Evolutionary conservation across 2,797 vertebrate species (phyloP), one percentile per base, ranked within the genome.

Genomic region (Artibeus jamaicensis): DNA sequence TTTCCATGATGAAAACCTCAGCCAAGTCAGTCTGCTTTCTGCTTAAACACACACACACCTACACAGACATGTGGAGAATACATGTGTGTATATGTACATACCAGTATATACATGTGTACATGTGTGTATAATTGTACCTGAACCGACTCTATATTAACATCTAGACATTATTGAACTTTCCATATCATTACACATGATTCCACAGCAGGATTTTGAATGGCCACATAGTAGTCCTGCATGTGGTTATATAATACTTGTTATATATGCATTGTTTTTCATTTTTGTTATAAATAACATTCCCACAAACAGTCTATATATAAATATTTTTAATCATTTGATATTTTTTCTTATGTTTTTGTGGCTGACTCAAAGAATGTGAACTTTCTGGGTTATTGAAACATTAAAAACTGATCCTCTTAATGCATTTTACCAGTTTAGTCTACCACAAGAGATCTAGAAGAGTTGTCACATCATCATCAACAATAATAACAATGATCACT

Each of bases 401-500:
- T 65, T 90, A 57, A 79, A 85, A 81, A 71, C 5, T n/a, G 39
- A 67, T 76, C 39, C 4, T 57, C 74, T 82, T 6, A 57, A 93
- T 24, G 55, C 24, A 44, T 68, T 96, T 87, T 95, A 95, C 96
- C 96, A 97, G 78, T 95, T 97, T 98, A 97, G 97, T 98, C 83
- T 94, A 62, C 15, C 22, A 8, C 6, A 42, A n/a, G 26, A 32
- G 46, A n/a, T 55, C 57, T 53, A 22, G 48, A 16, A 55, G 44
- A 62, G 11, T 42, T 48, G 2, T 55, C 71, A 46, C 12, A 67
- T 48, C 29, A 67, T 65, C 46, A 71, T 34, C 37, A 84, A 59
- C 3, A 48, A 18, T 46, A 32, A 53, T 65, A 34, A 53, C 2
- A 19, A 6, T 65, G 21, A 46, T 4, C 21, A 48, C 44, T 57